A percentile compares a stretch with the other conserved stretches of the same genome.
Evolutionary conservation across 2,113 vertebrate genomes (phyloP).

Genomic region (human (Homo sapiens)): GRCh38 chr16:14306001-14306500

Average conservation of each 20-base stretch:
- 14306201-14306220: not conserved
- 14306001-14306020: slow-evolving; percentile 52
- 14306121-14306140: not conserved
- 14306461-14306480: not conserved
- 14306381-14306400: not conserved
- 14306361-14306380: not conserved
- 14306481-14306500: not conserved
- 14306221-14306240: too few species aligned
- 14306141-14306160: slow-evolving; percentile 24
- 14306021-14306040: not conserved
- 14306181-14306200: not conserved
- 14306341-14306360: not conserved
- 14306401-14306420: not conserved
- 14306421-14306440: not conserved
- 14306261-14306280: not conserved
- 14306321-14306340: not conserved
- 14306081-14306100: not conserved
- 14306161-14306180: slow-evolving; percentile 47
- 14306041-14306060: not conserved
- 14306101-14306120: not conserved
- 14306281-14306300: not conserved
- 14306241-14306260: slow-evolving; percentile 15
- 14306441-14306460: not conserved
- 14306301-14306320: not conserved
- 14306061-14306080: not conserved